Conservation (phyloP, 2,888 invertebrate genomes). For the Danaus chrysippus region DNA sequence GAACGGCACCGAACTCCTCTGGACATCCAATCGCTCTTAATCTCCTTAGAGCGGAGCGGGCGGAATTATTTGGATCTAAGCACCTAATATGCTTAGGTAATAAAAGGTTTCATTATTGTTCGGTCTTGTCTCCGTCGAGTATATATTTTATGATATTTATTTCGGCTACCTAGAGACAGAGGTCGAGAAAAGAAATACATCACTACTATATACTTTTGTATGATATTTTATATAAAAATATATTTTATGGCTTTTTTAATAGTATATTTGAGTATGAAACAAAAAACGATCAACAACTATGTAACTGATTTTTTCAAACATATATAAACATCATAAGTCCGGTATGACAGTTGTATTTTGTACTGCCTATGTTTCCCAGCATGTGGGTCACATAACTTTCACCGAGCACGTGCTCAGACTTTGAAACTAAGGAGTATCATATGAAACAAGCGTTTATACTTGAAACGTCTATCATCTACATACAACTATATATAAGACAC, state of each 20-base stretch:
- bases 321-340: not conserved
- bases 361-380: conserved; percentile 28
- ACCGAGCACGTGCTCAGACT: conserved; percentile 52
- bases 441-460: conserved; percentile 36
- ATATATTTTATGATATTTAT: not conserved
- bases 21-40: conserved; percentile 76
- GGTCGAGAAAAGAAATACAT: too few species aligned
- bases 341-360: conserved; percentile 19
- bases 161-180: not conserved
- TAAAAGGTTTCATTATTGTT: conserved; percentile 66
- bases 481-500: conserved; percentile 63
- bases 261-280: too few species aligned
- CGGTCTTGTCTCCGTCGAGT: conserved; percentile 20
- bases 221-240: too few species aligned
- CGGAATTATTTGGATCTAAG: conserved; percentile 72
- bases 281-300: too few species aligned
- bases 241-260: too few species aligned
- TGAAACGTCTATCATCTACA: conserved; percentile 56
- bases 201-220: too few species aligned
- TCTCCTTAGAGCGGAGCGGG: conserved; percentile 69
- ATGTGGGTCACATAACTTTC: conserved; percentile 43
- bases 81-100: conserved; percentile 72
- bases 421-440: conserved; percentile 40
- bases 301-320: not conserved
- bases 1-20: conserved; percentile 59